Base-by-base conservation (phyloP, 2,113 vertebrate genomes). In the Serinus canaria region DNA sequence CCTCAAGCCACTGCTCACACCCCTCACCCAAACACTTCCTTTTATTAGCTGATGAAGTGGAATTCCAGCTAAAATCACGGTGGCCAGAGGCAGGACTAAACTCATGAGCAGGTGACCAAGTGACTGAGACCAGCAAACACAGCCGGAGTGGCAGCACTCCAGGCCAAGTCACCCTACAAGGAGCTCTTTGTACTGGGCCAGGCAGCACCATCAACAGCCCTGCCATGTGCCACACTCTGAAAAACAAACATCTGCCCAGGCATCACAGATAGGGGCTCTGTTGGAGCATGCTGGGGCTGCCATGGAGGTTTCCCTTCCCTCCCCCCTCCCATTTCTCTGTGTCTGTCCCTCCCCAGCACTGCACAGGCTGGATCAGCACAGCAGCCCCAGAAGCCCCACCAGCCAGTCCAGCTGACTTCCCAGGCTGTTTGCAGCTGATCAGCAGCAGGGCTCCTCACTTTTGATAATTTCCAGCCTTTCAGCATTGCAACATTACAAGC, bases 141-240 rank as follows among this genome's bases (percentile, higher is more conserved):
- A 77, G 41, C 30, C 0, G 0, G 30, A 23, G 27, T 47, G 63
- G 60, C 66, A 55, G 37, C 41, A 17, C 41, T 77, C 47, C 3
- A 3, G 39, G 39, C 58, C 27, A 25, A 94, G 60, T 37, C 52
- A 49, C 24, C 4, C 16, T 9, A 96, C 70, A 97, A 96, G 81
- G 53, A 84, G 30, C n/a, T 76, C 47, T 93, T 91, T 96, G 87
- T 90, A 2, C 33, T 59, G 4, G 1, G 19, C 35, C 22, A 46
- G 58, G 64, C 75, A 73, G 72, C 31, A 24, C 23, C 8, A 2
- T 30, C 75, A 43, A 49, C 58, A 83, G 1, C 33, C 2, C n/a
- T 1, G 1, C 60, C 13, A 2, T 2, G 5, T 53, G 75, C 70
- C 3, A 3, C 2, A 0, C 11, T 25, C 70, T 5, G 3, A 37